Percentiles rank a stretch among this genome's conserved stretches.
phyloP scores from a whole-genome alignment of 2,888 invertebrate species.

The Poecilus cupreus region DNA sequence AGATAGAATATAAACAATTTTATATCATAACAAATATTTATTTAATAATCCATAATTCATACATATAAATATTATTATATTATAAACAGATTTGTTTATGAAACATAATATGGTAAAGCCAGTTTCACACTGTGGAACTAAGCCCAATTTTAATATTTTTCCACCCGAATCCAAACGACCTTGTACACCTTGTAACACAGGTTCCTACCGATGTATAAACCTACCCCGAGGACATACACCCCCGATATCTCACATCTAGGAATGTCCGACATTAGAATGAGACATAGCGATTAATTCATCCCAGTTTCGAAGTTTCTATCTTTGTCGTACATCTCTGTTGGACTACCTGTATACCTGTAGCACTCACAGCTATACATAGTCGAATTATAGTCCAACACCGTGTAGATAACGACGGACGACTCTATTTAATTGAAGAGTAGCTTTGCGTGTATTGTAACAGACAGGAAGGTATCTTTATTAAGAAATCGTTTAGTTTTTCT shows the following conservation, averaged over 20 bases:
- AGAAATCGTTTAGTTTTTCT: not conserved
- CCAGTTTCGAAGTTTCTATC: not conserved
- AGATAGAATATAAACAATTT: too few relatives aligned
- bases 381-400: not conserved
- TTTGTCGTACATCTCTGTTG: not conserved
- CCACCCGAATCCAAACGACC: too few relatives aligned
- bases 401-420: not conserved
- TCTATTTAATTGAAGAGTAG: not conserved
- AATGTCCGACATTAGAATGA: not conserved
- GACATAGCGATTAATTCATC: not conserved
- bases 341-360: conserved; percentile 15
- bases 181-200: too few relatives aligned
- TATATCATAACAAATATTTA: too few relatives aligned
- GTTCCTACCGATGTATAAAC: too few relatives aligned
- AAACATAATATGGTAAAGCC: too few relatives aligned
- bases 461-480: not conserved
- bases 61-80: too few relatives aligned
- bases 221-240: too few relatives aligned
- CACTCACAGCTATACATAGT: not conserved
- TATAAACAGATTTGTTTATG: too few relatives aligned
- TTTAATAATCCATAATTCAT: too few relatives aligned
- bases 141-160: too few relatives aligned
- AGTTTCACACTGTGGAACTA: too few relatives aligned
- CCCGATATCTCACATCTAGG: conserved; percentile 16
- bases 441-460: not conserved